Percentiles rank a stretch among this genome's conserved stretches.
Evolutionary conservation across 2,888 invertebrate genomes (phyloP).

Genomic region (Pharmacophagus antenor): DNA sequence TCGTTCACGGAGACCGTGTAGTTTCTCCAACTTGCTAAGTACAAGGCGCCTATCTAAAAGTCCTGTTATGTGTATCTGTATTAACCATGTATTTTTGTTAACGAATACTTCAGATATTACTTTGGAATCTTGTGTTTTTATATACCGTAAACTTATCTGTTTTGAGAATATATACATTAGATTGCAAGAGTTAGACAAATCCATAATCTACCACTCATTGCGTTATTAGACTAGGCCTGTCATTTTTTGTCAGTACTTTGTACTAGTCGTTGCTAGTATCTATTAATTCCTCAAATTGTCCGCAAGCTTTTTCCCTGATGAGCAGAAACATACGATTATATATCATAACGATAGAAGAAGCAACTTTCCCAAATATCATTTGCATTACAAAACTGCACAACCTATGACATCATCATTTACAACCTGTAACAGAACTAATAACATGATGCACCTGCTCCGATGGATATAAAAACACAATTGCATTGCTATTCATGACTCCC

Average conservation of each 20-base stretch:
- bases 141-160: too few relatives aligned
- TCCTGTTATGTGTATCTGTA: background rate
- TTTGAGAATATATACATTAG: too few relatives aligned
- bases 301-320: too few relatives aligned
- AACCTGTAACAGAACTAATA: slow-evolving; percentile 18
- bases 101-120: background rate
- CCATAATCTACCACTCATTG: too few relatives aligned
- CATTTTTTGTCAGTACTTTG: too few relatives aligned
- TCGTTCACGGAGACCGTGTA: slow-evolving; percentile 34
- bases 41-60: slow-evolving; percentile 10
- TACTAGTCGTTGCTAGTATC: too few relatives aligned
- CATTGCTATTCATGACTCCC: slow-evolving; percentile 20
- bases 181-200: too few relatives aligned
- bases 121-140: too few relatives aligned
- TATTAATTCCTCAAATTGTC: too few relatives aligned
- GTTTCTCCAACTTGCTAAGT: slow-evolving; percentile 33
- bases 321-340: too few relatives aligned
- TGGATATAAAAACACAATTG: slow-evolving; percentile 25
- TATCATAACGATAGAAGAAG: too few relatives aligned
- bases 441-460: slow-evolving; percentile 25
- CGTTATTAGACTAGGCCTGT: too few relatives aligned
- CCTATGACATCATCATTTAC: background rate
- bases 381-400: background rate
- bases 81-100: background rate
- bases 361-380: background rate